Conservation (phyloP, 2,113 vertebrate species). For the Chloebia gouldiae region DNA sequence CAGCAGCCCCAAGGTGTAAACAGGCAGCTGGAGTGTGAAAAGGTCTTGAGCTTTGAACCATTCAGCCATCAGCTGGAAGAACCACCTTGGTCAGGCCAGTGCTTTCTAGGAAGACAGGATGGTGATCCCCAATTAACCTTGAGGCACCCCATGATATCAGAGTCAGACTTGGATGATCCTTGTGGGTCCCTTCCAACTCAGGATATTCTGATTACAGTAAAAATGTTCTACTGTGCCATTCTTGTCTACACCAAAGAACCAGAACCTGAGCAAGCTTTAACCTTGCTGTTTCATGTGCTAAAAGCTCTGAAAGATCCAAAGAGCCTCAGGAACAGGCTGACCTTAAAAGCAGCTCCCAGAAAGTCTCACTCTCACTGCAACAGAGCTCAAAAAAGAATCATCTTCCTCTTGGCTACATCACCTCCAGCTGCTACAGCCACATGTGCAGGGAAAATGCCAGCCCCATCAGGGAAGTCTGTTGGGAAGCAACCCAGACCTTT, state of each 20-base stretch:
- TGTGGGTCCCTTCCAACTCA: not conserved
- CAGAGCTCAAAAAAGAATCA: not conserved
- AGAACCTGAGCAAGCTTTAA: not conserved
- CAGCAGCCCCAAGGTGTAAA: not conserved
- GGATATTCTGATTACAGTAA: not conserved
- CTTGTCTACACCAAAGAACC: not conserved
- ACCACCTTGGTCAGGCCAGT: not conserved
- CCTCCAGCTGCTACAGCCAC: not conserved
- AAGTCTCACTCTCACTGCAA: not conserved
- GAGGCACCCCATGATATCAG: not conserved
- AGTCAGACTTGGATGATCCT: not conserved
- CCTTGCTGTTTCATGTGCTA: not conserved
- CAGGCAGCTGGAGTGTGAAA: slow-evolving; percentile 1
- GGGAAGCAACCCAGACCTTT: not conserved
- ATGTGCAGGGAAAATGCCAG: not conserved
- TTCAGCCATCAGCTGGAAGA: not conserved
- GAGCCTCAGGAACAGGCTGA: not conserved
- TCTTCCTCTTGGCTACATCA: not conserved
- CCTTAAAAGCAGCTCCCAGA: not conserved
- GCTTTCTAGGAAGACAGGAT: slow-evolving; percentile 46
- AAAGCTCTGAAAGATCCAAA: not conserved
- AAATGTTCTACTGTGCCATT: not conserved
- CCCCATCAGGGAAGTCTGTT: not conserved
- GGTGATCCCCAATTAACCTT: not conserved
- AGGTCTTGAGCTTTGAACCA: slow-evolving; percentile 34